Evolutionary conservation across 2,113 vertebrate species (phyloP), one percentile per base, ranked within the genome.

Genomic region (Cyprichromis sp.): DNA sequence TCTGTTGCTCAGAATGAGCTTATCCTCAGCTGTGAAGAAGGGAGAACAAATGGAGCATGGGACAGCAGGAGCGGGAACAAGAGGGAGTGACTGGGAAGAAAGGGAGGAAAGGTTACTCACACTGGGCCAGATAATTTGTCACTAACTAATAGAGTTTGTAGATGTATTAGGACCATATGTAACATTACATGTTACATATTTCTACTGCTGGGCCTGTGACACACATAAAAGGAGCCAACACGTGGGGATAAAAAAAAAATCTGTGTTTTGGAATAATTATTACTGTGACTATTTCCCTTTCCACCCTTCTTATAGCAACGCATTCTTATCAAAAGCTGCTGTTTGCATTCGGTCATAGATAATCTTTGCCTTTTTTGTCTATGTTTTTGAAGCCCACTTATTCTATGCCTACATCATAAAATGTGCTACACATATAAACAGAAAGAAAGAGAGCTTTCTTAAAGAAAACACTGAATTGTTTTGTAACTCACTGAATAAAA

Each of bases 31-130:
- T 80, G 89, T 90, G 88, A 82, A 86, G 81, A 86, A 81, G 76
- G 63, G 88, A 90, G 85, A 88, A 92, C 90, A 92, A 94, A 95
- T 91, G 90, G 66, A 90, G 91, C 91, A 84, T 91, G 80, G 90
- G 91, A 86, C 66, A 82, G 84, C 59, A 66, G 76, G 81, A 85
- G 88, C 26, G 17, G 16, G 55, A 88, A 81, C 73, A 36, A 53
- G 63, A 82, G 53, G 61, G 81, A 78, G 68, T 26, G 34, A 91
- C 57, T 83, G 63, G 85, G 80, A 54, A 80, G 61, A 63, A 57
- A 71, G 54, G 76, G 84, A 88, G 50, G 54, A 63, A 57, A 71
- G 80, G 76, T 82, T 80, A 26, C 80, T 85, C 17, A 76, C 21
- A 57, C 24, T 63, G 82, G 68, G 53, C 55, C 76, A 53, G 21